These are phyloP conservation scores for Acromyrmex heyeri DNA, from an alignment of 1,140 invertebrate species.

Conservation along the genomic window DNA sequence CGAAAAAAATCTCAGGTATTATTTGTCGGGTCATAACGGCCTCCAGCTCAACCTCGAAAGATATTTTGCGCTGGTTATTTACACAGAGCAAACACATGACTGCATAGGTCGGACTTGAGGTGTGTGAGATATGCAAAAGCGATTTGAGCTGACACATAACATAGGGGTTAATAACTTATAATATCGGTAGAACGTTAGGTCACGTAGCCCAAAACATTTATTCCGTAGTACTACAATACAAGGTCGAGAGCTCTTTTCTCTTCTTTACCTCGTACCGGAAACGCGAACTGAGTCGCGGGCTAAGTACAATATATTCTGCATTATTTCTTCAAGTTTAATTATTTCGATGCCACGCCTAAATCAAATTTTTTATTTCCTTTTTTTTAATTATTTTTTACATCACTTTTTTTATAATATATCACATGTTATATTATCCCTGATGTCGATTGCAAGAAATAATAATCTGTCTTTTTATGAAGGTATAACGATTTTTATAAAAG, in stretches of 20 bases:
- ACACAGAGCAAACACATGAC: not conserved
- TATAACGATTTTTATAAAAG: too few species aligned
- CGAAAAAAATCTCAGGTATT: slow-evolving; percentile 68
- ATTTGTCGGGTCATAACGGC: slow-evolving; percentile 79
- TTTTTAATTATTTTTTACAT: not conserved
- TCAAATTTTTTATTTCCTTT: not conserved
- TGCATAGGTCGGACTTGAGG: slow-evolving; percentile 56
- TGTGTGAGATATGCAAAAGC: slow-evolving; percentile 66
- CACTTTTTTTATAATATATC: not conserved
- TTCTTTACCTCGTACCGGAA: slow-evolving; percentile 1
- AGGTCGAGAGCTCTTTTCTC: not conserved
- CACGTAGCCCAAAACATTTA: slow-evolving; percentile 37
- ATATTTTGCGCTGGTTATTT: slow-evolving; percentile 81
- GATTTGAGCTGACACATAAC: slow-evolving; percentile 15
- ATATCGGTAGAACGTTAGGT: slow-evolving; percentile 65
- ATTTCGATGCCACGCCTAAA: not conserved
- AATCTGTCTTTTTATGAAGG: not conserved
- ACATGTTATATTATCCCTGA: not conserved
- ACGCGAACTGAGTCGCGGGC: not conserved
- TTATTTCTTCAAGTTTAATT: slow-evolving; percentile 9
- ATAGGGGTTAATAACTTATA: slow-evolving; percentile 70
- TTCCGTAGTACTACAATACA: not conserved
- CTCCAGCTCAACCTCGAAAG: slow-evolving; percentile 82
- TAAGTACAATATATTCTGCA: not conserved
- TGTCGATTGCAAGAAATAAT: not conserved